phyloP scores from a whole-genome alignment of 2,797 vertebrate genomes.

The Valencia hispanica region DNA sequence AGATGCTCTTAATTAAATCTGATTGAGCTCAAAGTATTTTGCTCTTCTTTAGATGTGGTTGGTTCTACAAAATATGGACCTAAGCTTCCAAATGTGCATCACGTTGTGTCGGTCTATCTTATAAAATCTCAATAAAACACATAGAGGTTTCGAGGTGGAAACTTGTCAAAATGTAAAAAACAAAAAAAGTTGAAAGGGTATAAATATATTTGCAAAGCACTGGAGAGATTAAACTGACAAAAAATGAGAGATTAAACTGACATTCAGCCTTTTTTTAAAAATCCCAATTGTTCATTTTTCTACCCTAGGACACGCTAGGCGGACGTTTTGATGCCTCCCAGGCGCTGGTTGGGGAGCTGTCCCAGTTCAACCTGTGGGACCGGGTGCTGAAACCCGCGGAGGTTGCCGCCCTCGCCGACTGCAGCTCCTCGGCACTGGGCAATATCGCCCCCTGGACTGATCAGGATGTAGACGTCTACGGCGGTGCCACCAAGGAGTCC shows the following conservation, averaged over 20 bases:
- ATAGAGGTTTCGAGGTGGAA: background rate
- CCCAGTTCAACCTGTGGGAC: conserved; percentile 96
- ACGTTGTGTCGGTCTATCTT: background rate
- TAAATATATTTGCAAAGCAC: background rate
- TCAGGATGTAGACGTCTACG: conserved; percentile 90
- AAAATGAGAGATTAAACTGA: background rate
- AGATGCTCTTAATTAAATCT: too few relatives aligned
- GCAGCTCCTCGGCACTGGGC: conserved; percentile 85
- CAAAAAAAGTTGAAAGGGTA: background rate
- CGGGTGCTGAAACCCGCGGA: conserved; percentile 87
- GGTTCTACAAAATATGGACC: too few relatives aligned
- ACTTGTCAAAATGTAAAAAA: too few relatives aligned
- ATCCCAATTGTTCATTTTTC: conserved; percentile 3
- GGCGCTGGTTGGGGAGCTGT: conserved; percentile 93
- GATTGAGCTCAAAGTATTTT: too few relatives aligned
- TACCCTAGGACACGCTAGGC: conserved; percentile 88
- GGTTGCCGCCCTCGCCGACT: conserved; percentile 89
- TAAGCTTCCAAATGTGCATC: background rate
- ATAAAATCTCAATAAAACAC: too few relatives aligned
- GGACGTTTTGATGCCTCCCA: conserved; percentile 97
- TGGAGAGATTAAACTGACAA: background rate
- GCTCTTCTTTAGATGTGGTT: too few relatives aligned
- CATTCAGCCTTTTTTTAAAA: background rate
- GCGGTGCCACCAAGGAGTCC: conserved; percentile 88
- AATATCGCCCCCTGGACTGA: conserved; percentile 95